phyloP scores from a whole-genome alignment of 2,797 vertebrate genomes.

The Poeciliopsis infans region DNA sequence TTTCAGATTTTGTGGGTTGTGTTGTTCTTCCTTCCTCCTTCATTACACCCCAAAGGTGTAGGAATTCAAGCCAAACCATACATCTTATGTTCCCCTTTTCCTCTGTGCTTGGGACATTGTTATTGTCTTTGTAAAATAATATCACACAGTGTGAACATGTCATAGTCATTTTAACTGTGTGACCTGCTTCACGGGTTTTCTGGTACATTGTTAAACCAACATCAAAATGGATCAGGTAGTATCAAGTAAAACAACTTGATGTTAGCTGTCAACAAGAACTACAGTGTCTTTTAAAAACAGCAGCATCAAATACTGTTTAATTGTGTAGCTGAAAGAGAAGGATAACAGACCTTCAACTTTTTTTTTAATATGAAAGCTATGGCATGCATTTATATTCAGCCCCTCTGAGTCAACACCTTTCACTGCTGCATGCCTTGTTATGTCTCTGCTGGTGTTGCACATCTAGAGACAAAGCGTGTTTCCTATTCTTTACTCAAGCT shows the following conservation, averaged over 20 bases:
- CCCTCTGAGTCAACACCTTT: neutral
- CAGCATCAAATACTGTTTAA: neutral
- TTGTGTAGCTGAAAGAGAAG: neutral
- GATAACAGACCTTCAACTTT: neutral
- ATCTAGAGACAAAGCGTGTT: neutral
- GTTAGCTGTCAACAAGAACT: neutral
- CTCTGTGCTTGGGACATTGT: neutral
- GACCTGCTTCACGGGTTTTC: neutral
- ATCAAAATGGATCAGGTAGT: neutral
- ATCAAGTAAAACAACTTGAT: neutral
- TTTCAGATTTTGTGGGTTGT: neutral
- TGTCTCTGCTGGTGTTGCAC: neutral
- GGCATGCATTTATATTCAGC: neutral
- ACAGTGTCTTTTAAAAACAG: neutral
- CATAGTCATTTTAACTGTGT: neutral
- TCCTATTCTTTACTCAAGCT: neutral
- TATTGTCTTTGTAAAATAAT: neutral
- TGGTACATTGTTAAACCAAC: neutral
- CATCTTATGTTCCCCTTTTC: neutral
- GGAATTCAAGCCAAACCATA: neutral
- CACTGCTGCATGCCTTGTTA: neutral
- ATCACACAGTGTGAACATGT: neutral
- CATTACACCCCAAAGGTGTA: neutral
- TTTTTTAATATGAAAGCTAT: neutral
- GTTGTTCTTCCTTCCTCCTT: neutral